phyloP scores from a whole-genome alignment of 53 echinoderm and acorn worm genomes.

The Astropecten irregularis region DNA sequence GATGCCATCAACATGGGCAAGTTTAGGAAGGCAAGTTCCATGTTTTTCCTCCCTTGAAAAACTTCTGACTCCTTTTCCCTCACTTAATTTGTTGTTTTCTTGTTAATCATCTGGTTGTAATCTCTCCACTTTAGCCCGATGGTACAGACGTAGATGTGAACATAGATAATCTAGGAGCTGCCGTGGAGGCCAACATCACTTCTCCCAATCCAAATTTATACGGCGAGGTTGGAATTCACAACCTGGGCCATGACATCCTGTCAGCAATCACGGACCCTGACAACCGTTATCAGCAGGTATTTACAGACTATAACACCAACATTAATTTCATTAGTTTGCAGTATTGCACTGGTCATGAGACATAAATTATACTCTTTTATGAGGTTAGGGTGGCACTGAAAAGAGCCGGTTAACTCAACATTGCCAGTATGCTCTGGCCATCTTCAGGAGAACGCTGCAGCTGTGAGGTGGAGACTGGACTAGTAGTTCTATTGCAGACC shows the following conservation, averaged over 20 bases:
- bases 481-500: no score
- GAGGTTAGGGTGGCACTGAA: no score
- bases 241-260: conserved; percentile 61
- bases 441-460: no score
- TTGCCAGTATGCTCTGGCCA: no score
- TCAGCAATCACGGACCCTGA: conserved; percentile 53
- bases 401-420: no score
- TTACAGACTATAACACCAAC: no score
- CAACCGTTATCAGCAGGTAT: conserved; percentile 36
- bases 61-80: neutral
- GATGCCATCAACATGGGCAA: conserved; percentile 55
- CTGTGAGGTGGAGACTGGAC: no score
- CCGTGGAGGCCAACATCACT: conserved; percentile 50
- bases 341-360: no score
- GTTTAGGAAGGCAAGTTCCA: conserved; percentile 36
- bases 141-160: conserved; percentile 15
- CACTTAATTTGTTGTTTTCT: no score
- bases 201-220: conserved; percentile 56
- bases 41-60: neutral
- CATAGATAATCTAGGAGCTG: conserved; percentile 54
- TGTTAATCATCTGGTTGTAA: no score
- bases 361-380: no score
- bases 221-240: conserved; percentile 55
- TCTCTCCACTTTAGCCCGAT: neutral
- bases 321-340: no score